Evolutionary conservation across 2,888 invertebrate species (phyloP).

Genomic region (Latheticus oryzae): DNA sequence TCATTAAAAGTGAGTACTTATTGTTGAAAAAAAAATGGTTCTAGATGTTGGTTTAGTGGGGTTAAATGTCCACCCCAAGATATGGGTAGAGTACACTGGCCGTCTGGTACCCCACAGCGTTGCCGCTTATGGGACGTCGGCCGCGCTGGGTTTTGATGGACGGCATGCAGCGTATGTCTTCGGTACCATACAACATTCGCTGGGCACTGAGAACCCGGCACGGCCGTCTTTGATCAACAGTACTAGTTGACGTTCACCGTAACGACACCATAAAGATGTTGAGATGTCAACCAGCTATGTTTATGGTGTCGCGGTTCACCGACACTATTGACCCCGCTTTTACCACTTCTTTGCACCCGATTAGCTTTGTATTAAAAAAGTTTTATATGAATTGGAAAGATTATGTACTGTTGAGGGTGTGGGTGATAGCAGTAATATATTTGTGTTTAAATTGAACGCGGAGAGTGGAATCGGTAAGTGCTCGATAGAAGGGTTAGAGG

Average conservation of each 20-base stretch:
- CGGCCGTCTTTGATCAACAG: conserved; percentile 58
- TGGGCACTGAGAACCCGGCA: conserved; percentile 49
- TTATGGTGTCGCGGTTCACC: conserved; percentile 61
- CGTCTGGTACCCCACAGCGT: conserved; percentile 52
- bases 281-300: conserved; percentile 58
- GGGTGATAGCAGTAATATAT: conserved; percentile 43
- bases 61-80: conserved; percentile 12
- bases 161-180: conserved; percentile 50
- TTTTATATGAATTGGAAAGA: conserved; percentile 5
- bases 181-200: conserved; percentile 41
- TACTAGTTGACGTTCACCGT: conserved; percentile 58
- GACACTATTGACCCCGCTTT: conserved; percentile 52
- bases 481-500: conserved; percentile 54
- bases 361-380: conserved; percentile 19
- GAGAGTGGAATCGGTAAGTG: conserved; percentile 54
- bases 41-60: neutral
- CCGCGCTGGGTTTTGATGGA: conserved; percentile 50
- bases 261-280: conserved; percentile 63
- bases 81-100: conserved; percentile 14
- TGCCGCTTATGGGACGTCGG: conserved; percentile 53
- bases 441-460: conserved; percentile 50
- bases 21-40: too few relatives aligned
- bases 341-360: conserved; percentile 48
- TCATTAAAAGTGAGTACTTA: too few relatives aligned
- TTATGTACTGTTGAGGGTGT: neutral